Base-by-base conservation (phyloP, 2,888 invertebrate genomes). In the Glaucopsyche alexis region DNA sequence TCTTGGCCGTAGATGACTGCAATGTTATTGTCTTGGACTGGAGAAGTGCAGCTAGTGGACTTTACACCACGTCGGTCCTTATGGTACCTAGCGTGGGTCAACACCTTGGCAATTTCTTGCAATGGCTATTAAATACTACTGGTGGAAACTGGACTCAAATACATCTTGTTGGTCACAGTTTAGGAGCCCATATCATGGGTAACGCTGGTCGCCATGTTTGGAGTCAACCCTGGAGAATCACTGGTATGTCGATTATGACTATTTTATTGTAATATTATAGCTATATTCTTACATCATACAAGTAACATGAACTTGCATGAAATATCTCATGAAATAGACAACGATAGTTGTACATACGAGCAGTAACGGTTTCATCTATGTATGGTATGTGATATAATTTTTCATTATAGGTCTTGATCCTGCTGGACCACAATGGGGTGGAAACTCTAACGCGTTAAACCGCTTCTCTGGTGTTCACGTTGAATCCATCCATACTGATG, bases 1-100 rank as follows among this genome's bases (percentile, higher is more conserved):
- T 81, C 75, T 77, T 88, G 38, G 78, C 77, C 0, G 80, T 80
- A 1, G 76, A 74, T 16, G 80, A 81, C 60, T 77, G 77, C 42
- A 89, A 89, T 73, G 87, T 89, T 3, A 88, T 89, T 49, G 87
- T 89, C 7, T 82, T 89, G 0, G 89, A 89, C 76, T 89, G 89
- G 89, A 77, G 82, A 0, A 70, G 74, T 2, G 78, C 84, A 0
- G 87, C 87, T 8, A 83, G 79, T 72, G 70, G 78, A 2, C 50
- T 72, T 38, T 88, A 89, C 76, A 74, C 64, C 11, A 78, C 79
- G 1, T 85, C 85, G 5, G 83, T 79, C 5, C 74, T 64, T 0
- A 84, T 84, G 6, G 88, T 87, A 1, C 86, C 87, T 3, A 70
- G 70, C 19, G 83, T 89, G 1, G 91, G 89, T 2, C 79, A 82